Percentiles rank a stretch among this genome's conserved stretches.
These are phyloP conservation scores for Microctenopoma stevenorrisi DNA, from an alignment of 2,797 vertebrate species.

Conservation along the genomic window DNA sequence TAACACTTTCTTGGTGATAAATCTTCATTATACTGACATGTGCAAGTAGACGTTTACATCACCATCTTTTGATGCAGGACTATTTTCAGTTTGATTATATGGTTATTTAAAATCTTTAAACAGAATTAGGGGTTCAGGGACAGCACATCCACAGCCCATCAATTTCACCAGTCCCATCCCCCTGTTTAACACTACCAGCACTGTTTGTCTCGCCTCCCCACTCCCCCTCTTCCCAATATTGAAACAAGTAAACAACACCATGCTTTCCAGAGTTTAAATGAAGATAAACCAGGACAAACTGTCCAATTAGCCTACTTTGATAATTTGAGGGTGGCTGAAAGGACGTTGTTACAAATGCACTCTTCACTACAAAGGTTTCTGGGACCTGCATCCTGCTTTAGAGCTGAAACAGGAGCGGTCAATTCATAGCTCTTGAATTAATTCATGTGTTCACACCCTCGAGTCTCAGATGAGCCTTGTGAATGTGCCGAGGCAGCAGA, in stretches of 20 bases:
- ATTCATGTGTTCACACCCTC: conserved; percentile 68
- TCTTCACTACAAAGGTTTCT: conserved; percentile 15
- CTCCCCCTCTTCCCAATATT: conserved; percentile 58
- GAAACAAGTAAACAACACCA: conserved; percentile 70
- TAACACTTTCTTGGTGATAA: conserved; percentile 61
- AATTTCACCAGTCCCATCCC: conserved; percentile 64
- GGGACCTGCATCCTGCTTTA: conserved; percentile 22
- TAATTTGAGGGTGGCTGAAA: conserved; percentile 51
- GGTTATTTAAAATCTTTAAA: conserved; percentile 58
- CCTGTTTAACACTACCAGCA: conserved; percentile 63
- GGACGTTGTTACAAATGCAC: conserved; percentile 35
- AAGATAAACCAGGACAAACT: conserved; percentile 77
- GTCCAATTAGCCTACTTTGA: conserved; percentile 65
- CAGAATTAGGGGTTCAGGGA: conserved; percentile 66
- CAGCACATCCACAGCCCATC: conserved; percentile 51
- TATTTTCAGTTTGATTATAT: conserved; percentile 31
- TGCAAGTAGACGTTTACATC: conserved; percentile 4
- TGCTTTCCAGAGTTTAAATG: conserved; percentile 71
- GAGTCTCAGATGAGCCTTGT: conserved; percentile 71
- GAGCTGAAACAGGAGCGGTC: conserved; percentile 23
- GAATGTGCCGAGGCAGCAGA: conserved; percentile 83
- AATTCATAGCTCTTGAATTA: conserved; percentile 65
- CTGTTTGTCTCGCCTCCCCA: conserved; percentile 48
- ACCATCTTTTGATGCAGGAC: not conserved
- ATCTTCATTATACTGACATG: conserved; percentile 53